Evolutionary conservation across 2,113 vertebrate genomes (phyloP).

Genomic region (Cheirogaleus medius): DNA sequence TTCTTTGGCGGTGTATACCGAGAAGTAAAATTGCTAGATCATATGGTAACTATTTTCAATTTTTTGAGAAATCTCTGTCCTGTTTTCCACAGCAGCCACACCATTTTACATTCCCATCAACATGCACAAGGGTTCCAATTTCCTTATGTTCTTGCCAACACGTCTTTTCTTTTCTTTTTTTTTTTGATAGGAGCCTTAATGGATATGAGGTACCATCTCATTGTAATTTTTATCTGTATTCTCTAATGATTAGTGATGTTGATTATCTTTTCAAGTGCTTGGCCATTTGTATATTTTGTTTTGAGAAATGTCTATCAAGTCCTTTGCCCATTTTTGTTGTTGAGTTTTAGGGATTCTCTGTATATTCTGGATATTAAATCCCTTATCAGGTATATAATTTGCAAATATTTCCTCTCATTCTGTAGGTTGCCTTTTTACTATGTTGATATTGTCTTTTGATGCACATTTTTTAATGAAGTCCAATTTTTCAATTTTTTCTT

Average conservation of each 20-base stretch:
- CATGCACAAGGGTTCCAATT: background rate
- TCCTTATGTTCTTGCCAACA: background rate
- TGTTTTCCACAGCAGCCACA: background rate
- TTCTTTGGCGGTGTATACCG: background rate
- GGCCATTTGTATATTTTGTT: background rate
- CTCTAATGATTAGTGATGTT: background rate
- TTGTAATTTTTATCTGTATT: background rate
- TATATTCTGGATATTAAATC: no score
- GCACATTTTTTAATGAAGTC: background rate
- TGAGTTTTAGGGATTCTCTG: background rate
- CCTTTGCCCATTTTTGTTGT: background rate
- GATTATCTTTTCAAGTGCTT: background rate
- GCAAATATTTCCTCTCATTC: no score
- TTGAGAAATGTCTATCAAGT: background rate
- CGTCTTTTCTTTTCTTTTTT: background rate
- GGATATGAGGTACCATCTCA: background rate
- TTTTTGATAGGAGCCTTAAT: background rate
- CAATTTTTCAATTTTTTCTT: background rate
- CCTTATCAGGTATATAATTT: no score
- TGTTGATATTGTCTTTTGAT: no score
- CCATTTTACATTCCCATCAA: background rate
- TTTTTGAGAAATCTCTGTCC: background rate
- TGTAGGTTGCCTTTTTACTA: no score
- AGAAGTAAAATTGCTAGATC: background rate
- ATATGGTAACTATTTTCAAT: background rate